A percentile compares a stretch with the other conserved stretches of the same genome.
Evolutionary conservation across 37 sponge, comb jelly and placozoan species (phyloP).

Genomic region (Chondrosia reniformis): DNA sequence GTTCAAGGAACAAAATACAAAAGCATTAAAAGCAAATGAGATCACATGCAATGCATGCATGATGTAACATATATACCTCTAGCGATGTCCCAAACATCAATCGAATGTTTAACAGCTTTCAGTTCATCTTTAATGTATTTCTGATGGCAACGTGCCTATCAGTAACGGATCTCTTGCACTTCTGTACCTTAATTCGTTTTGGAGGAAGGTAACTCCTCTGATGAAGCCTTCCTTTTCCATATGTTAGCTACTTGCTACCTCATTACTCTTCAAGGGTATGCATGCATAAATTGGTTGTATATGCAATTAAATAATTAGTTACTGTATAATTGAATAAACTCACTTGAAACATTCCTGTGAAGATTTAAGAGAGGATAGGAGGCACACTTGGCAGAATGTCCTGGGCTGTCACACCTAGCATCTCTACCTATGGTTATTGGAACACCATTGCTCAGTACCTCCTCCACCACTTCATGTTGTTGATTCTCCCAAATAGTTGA

Average conservation of each 20-base stretch:
- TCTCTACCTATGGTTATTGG: conserved; percentile 10
- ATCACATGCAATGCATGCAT: no score
- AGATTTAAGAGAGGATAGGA: conserved; percentile 8
- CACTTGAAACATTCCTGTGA: no score
- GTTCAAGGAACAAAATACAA: no score
- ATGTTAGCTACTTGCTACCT: conserved; percentile 23
- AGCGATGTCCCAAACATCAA: conserved; percentile 26
- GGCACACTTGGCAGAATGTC: conserved; percentile 24
- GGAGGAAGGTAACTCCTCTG: background rate
- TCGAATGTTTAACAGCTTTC: background rate
- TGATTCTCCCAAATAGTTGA: background rate
- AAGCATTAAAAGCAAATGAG: no score
- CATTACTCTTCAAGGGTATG: conserved; percentile 42
- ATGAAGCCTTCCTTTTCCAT: conserved; percentile 43
- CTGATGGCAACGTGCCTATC: conserved; percentile 16
- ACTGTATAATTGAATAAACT: background rate
- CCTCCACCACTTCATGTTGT: background rate
- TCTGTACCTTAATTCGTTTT: background rate
- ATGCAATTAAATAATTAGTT: background rate
- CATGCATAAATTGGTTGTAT: background rate
- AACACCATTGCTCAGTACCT: background rate
- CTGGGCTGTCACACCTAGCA: conserved; percentile 20
- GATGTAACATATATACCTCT: no score
- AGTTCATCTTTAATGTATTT: conserved; percentile 10
- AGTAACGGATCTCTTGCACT: background rate